Conservation (phyloP, 2,888 invertebrate species). For the Heliconius hortense region DNA sequence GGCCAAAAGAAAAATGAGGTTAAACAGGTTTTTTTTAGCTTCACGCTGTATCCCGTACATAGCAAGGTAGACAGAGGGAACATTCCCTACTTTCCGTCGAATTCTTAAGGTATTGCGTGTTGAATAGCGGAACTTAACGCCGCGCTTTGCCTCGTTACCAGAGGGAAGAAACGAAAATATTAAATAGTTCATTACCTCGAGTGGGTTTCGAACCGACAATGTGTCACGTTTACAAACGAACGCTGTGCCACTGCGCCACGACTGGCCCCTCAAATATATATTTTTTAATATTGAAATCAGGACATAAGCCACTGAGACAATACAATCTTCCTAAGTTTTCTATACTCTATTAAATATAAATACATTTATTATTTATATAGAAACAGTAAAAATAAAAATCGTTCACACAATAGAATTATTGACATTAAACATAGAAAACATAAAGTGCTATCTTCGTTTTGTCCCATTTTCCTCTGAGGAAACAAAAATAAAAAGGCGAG, state of each 20-base stretch:
- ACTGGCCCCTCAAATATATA: not conserved
- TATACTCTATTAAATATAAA: not conserved
- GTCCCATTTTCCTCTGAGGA: constrained; percentile 20
- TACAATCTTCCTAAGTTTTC: not conserved
- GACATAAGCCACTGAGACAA: not conserved
- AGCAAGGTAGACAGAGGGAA: too few relatives aligned
- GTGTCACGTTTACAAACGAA: too few relatives aligned
- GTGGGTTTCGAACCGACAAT: too few relatives aligned
- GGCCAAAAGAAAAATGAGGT: not conserved
- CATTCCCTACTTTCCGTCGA: too few relatives aligned
- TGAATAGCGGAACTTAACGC: too few relatives aligned
- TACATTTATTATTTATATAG: not conserved
- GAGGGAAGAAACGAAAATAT: too few relatives aligned
- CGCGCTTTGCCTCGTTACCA: too few relatives aligned
- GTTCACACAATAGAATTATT: not conserved
- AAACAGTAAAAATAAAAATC: too few relatives aligned
- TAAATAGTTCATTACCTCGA: too few relatives aligned
- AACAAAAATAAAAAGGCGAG: constrained; percentile 33
- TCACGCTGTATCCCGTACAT: too few relatives aligned
- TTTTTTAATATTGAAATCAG: not conserved
- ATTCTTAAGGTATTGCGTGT: too few relatives aligned
- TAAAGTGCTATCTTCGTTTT: constrained; percentile 21
- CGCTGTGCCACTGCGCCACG: too few relatives aligned
- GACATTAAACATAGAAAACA: constrained; percentile 13
- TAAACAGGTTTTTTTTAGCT: not conserved